These are phyloP conservation scores for Rhogogaster chlorosoma DNA, from an alignment of 2,888 invertebrate species.

Conservation along the genomic window DNA sequence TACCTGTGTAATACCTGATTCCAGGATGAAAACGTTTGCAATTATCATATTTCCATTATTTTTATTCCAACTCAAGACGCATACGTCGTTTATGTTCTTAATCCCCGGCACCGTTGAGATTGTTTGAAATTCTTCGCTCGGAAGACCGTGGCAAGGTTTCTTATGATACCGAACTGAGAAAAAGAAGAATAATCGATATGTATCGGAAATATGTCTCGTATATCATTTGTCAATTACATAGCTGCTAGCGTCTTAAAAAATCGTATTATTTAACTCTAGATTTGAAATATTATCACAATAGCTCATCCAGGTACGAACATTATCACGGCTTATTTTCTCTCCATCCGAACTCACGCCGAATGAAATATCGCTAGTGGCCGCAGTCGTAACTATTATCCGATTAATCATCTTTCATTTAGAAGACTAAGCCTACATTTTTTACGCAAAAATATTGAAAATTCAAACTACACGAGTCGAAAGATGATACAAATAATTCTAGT, in stretches of 20 bases:
- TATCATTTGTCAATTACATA: background rate
- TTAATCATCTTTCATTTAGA: background rate
- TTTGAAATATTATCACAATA: background rate
- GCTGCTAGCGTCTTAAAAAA: background rate
- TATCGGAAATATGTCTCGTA: background rate
- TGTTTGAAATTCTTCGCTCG: background rate
- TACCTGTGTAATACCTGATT: background rate
- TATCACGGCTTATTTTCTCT: background rate
- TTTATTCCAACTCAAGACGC: background rate
- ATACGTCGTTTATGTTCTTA: background rate
- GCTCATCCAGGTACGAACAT: background rate
- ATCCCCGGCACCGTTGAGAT: background rate
- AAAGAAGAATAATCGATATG: background rate
- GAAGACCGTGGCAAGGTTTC: background rate
- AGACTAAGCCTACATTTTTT: background rate
- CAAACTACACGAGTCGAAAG: background rate
- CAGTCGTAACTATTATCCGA: background rate
- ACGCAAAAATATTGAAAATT: background rate
- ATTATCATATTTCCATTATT: background rate
- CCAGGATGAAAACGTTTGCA: background rate
- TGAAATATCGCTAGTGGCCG: background rate
- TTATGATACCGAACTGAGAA: background rate
- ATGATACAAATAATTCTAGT: background rate
- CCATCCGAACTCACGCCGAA: background rate
- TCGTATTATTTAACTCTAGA: background rate